Percentiles rank a stretch among this genome's conserved stretches.
Conservation (phyloP, 2,888 invertebrate species). For the Eilema griseolum region DNA sequence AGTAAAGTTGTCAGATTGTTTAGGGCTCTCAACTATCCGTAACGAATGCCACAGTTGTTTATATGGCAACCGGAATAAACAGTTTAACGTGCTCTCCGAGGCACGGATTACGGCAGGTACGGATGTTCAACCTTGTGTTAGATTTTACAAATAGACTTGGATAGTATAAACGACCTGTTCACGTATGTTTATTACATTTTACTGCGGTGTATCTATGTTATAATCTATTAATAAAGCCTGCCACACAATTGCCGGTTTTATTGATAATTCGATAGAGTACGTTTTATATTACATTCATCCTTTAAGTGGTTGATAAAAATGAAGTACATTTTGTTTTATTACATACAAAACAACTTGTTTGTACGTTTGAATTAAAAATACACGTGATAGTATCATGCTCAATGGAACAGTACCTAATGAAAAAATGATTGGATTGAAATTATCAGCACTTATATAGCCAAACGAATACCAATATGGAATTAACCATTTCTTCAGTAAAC, state of each 20-base stretch:
- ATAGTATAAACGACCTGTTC: neutral
- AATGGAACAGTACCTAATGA: neutral
- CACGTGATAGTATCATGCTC: neutral
- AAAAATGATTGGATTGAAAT: neutral
- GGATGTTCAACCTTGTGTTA: neutral
- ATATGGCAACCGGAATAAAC: too few species aligned
- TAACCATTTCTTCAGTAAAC: neutral
- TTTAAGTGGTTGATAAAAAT: neutral
- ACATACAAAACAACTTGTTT: neutral
- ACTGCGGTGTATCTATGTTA: neutral
- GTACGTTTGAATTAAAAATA: neutral
- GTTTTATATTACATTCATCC: neutral
- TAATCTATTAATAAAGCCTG: constrained; percentile 2
- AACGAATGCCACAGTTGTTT: too few species aligned
- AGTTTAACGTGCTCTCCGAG: too few species aligned
- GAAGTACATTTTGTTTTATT: constrained; percentile 1
- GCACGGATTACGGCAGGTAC: too few species aligned
- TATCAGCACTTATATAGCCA: neutral
- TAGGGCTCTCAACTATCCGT: too few species aligned
- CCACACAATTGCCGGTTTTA: neutral
- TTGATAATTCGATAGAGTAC: neutral
- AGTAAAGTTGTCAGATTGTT: too few species aligned
- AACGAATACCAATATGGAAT: neutral
- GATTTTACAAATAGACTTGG: neutral
- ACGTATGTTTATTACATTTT: constrained; percentile 5